These are phyloP conservation scores for Odiellus spinosus DNA, from an alignment of 2,888 invertebrate species.

Conservation along the genomic window DNA sequence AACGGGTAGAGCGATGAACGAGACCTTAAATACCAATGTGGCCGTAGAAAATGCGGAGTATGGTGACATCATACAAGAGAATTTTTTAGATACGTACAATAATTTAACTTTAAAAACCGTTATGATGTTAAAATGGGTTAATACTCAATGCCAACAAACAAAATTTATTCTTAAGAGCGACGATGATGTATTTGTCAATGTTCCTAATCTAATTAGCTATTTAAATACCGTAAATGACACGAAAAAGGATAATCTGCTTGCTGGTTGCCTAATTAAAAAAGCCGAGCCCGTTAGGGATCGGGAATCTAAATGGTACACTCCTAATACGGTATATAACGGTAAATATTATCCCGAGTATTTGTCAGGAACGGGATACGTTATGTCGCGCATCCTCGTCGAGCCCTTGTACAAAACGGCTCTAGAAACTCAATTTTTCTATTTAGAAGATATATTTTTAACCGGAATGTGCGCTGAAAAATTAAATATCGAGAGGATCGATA, in stretches of 20 bases:
- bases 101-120: conserved; percentile 72
- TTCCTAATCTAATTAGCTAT: conserved; percentile 14
- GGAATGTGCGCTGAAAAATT: conserved; percentile 15
- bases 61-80: conserved; percentile 65
- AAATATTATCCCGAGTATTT: conserved; percentile 20
- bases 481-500: conserved; percentile 12
- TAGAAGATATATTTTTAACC: conserved; percentile 18
- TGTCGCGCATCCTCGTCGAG: conserved; percentile 12
- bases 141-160: conserved; percentile 20
- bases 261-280: conserved; percentile 20
- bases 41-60: conserved; percentile 47
- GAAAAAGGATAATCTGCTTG: conserved; percentile 13
- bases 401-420: conserved; percentile 15
- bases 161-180: conserved; percentile 16
- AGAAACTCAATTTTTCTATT: conserved; percentile 15
- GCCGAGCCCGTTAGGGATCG: conserved; percentile 18
- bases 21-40: conserved; percentile 45
- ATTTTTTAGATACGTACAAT: conserved; percentile 66
- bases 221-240: conserved; percentile 5
- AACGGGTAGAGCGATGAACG: conserved; percentile 42
- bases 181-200: conserved; percentile 17
- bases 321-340: conserved; percentile 15
- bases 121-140: conserved; percentile 67
- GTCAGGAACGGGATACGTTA: conserved; percentile 22
- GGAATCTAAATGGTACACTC: conserved; percentile 21